These are phyloP conservation scores for Cassiopea andromeda DNA, from an alignment of 30 jellyfish, hydroid and myxozoan species.

Conservation along the genomic window DNA sequence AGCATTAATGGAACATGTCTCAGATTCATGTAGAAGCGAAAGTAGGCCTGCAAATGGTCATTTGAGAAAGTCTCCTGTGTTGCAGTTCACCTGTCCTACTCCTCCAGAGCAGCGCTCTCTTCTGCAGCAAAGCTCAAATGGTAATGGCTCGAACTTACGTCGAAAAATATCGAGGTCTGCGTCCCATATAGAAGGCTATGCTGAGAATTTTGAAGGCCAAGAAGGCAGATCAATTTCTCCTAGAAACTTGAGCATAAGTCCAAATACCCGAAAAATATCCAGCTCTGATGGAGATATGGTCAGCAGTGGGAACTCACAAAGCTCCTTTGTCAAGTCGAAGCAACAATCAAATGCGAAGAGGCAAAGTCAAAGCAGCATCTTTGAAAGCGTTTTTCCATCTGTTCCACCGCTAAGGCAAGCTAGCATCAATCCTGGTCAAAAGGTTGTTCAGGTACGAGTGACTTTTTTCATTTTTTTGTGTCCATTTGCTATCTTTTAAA, in stretches of 20 bases:
- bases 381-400: constrained; percentile 47
- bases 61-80: constrained; percentile 20
- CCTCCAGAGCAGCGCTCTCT: constrained; percentile 29
- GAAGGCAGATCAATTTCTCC: background rate
- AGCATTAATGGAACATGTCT: constrained; percentile 35
- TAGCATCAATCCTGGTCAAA: constrained; percentile 73
- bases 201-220: constrained; percentile 5
- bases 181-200: constrained; percentile 38
- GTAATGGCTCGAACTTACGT: constrained; percentile 36
- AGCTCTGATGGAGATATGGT: constrained; percentile 61
- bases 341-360: background rate
- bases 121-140: background rate
- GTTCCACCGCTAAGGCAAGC: constrained; percentile 70
- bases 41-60: constrained; percentile 39
- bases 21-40: constrained; percentile 8
- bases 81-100: constrained; percentile 38
- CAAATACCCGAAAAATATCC: constrained; percentile 33
- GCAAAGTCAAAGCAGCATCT: constrained; percentile 37
- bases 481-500: background rate
- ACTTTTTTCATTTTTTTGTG: background rate
- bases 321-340: background rate
- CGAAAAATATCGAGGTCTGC: constrained; percentile 64
- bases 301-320: background rate
- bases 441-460: constrained; percentile 83
- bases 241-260: background rate